A percentile compares a stretch with the other conserved stretches of the same genome.
These are phyloP conservation scores for Lymantria dispar DNA, from an alignment of 2,888 invertebrate species.

Conservation along the genomic window DNA sequence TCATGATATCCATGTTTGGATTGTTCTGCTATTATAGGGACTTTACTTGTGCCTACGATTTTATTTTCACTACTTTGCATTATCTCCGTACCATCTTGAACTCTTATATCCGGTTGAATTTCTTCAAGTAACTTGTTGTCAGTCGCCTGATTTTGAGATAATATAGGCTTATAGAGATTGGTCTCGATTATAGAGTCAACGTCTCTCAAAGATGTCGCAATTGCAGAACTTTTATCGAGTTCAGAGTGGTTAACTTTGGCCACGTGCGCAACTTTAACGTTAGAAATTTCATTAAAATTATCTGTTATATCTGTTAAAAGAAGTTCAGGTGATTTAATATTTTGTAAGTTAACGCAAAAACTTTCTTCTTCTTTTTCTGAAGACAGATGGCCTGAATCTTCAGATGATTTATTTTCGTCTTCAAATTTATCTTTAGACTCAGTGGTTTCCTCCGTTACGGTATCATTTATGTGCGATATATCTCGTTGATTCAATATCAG, in stretches of 20 bases:
- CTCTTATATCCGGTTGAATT: too few species aligned
- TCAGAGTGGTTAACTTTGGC: neutral
- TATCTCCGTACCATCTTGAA: too few species aligned
- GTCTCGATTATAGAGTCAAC: too few species aligned
- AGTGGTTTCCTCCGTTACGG: neutral
- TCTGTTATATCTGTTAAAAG: neutral
- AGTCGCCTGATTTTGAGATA: too few species aligned
- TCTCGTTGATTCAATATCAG: conserved; percentile 36
- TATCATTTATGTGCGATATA: conserved; percentile 7
- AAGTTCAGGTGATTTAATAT: conserved; percentile 5
- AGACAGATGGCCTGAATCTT: neutral
- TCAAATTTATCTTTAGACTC: neutral
- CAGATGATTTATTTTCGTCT: neutral
- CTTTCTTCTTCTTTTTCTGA: neutral
- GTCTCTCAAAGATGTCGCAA: too few species aligned
- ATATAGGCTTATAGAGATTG: too few species aligned
- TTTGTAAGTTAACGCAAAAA: conserved; percentile 5
- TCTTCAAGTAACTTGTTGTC: too few species aligned
- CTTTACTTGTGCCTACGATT: neutral
- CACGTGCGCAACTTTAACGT: neutral
- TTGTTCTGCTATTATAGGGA: neutral
- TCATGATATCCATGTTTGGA: conserved; percentile 33
- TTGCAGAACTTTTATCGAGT: neutral
- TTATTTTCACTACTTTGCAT: neutral
- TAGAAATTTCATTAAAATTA: neutral